These are phyloP conservation scores for Chanos chanos DNA, from an alignment of 2,797 vertebrate genomes.

Conservation along the genomic window DNA sequence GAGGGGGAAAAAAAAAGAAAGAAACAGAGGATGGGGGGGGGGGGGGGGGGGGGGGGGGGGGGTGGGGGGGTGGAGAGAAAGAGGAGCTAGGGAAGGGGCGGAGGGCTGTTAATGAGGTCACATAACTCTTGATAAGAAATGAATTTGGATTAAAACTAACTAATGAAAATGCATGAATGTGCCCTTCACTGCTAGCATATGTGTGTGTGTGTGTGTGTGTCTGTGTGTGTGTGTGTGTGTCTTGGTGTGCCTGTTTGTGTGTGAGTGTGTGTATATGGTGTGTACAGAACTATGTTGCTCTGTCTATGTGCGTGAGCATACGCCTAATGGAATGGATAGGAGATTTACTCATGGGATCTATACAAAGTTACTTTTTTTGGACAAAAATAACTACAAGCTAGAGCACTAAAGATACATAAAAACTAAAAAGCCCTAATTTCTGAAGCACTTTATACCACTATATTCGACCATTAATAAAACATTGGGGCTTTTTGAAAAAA, in stretches of 20 bases:
- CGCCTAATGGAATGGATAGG: not conserved
- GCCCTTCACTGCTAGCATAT: slow-evolving; percentile 38
- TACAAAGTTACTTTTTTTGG: no score
- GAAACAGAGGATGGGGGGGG: no score
- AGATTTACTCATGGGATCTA: no score
- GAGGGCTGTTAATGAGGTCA: slow-evolving; percentile 67
- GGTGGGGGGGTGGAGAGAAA: slow-evolving; percentile 19
- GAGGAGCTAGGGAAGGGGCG: not conserved
- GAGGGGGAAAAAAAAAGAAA: not conserved
- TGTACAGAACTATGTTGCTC: not conserved
- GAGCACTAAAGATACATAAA: no score
- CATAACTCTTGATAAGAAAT: slow-evolving; percentile 65
- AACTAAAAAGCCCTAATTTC: no score
- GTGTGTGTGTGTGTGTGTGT: not conserved
- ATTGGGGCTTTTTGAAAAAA: no score
- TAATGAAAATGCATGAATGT: slow-evolving; percentile 62
- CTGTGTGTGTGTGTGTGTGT: not conserved
- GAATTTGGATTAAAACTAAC: slow-evolving; percentile 65
- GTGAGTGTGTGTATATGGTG: not conserved
- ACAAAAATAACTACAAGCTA: no score
- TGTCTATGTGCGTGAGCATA: slow-evolving; percentile 4
- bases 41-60: slow-evolving; percentile 25
- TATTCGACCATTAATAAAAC: no score
- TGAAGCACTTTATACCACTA: no score
- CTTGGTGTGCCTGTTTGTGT: not conserved